Base-by-base conservation (phyloP, 2,888 invertebrate species). In the Melangyna quadrimaculata region DNA sequence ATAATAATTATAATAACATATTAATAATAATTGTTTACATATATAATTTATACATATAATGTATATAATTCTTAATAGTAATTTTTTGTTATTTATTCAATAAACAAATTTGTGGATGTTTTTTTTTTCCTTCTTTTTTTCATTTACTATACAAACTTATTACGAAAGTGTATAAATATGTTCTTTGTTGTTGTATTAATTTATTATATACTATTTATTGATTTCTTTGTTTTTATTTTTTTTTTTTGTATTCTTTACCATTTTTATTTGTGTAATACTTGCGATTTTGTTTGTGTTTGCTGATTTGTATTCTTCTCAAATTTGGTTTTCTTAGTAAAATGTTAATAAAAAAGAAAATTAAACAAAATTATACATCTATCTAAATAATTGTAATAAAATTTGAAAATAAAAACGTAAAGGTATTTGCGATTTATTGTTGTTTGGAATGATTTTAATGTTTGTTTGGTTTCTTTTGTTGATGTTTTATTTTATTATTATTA, bases 391-490 rank as follows among this genome's bases (percentile, higher is more conserved):
- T 24, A 53, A 72, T 29, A 55, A 63, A 65, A 67, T 43, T 32
- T 40, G 48, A 70, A 59, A 48, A 59, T 45, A 74, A 72, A 69
- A 55, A 70, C 57, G 75, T 75, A 69, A 55, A 70, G 48, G 75
- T 75, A 65, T 70, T 83, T 87, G 40, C 87, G 79, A 71, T 81
- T 82, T 59, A 77, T 83, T 87, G 40, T 87, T 88, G 79, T 81
- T 88, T 82, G 80, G 48, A 72, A 65, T 65, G 65, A 45, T 65
- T 65, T 37, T 22, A 19, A 37, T 87, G 75, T 71, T 87, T 88
- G 77, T 73, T 88, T 82, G 71, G 80, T 87, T 89, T 89, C 88
- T 88, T 89, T 89, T 89, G 88, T 88, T 89, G 88, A 88, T 89
- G 37, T 88, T 88, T 86, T 89, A 87, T 87, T 87, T 89, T 89